phyloP scores from a whole-genome alignment of 2,888 invertebrate genomes.

The Lycophotia porphyrea region DNA sequence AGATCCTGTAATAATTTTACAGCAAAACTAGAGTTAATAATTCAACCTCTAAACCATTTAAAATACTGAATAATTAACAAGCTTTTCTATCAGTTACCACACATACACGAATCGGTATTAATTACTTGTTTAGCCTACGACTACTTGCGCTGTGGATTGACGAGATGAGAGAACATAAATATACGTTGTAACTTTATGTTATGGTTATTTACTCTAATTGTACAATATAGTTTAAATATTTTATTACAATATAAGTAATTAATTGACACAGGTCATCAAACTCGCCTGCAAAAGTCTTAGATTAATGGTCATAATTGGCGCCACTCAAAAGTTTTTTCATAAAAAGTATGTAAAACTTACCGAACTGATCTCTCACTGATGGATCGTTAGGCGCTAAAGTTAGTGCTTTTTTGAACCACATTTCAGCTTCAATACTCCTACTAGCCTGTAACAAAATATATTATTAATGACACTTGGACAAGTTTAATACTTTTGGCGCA shows the following conservation, averaged over 20 bases:
- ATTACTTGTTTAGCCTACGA: no score
- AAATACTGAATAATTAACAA: not conserved
- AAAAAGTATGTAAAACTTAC: constrained; percentile 79
- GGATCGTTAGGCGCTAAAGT: constrained; percentile 95
- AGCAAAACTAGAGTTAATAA: not conserved
- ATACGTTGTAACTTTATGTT: no score
- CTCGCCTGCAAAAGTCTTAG: constrained; percentile 18
- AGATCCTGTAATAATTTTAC: not conserved
- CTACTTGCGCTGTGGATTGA: no score
- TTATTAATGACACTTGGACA: constrained; percentile 49
- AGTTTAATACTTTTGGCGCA: constrained; percentile 45
- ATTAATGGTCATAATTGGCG: constrained; percentile 24
- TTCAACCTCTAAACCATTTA: not conserved
- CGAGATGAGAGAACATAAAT: not conserved
- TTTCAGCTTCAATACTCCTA: constrained; percentile 95
- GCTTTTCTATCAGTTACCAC: not conserved
- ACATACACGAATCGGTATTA: not conserved
- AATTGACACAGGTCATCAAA: not conserved
- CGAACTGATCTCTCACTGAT: constrained; percentile 96
- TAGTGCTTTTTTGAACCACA: constrained; percentile 96
- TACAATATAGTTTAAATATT: not conserved
- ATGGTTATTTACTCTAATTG: not conserved
- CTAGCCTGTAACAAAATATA: constrained; percentile 91
- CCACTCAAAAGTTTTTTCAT: constrained; percentile 8
- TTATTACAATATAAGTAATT: not conserved